Evolutionary conservation across 2,113 vertebrate species (phyloP).

Genomic region (Sminthopsis crassicaudata): DNA sequence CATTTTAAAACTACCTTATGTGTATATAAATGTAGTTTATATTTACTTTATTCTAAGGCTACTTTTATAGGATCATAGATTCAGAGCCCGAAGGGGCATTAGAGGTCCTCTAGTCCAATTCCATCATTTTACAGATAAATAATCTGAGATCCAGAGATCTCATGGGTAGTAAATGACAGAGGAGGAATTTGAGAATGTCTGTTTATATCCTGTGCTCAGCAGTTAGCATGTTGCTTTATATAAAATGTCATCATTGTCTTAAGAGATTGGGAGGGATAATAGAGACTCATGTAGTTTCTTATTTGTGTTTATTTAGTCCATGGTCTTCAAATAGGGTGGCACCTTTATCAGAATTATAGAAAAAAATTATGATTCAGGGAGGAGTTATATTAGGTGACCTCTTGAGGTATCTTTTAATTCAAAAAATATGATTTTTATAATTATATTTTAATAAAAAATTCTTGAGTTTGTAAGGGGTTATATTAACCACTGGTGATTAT

Average conservation of each 20-base stretch:
- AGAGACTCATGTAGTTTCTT: not conserved
- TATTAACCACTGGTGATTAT: not conserved
- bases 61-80: not conserved
- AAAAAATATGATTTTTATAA: not conserved
- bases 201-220: not conserved
- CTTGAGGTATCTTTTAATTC: not conserved
- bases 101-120: not conserved
- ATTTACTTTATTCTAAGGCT: not conserved
- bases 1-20: not conserved
- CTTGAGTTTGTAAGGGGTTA: not conserved
- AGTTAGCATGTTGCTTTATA: not conserved
- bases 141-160: not conserved
- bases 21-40: not conserved
- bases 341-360: not conserved
- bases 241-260: not conserved
- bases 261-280: not conserved
- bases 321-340: not conserved
- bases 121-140: not conserved
- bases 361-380: not conserved
- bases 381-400: not conserved
- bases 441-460: not conserved
- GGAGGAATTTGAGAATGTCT: not conserved
- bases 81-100: not conserved
- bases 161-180: not conserved
- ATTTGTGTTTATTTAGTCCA: not conserved